Percentiles rank a stretch among this genome's conserved stretches.
These are phyloP conservation scores for Phoxinus phoxinus DNA, from an alignment of 2,113 vertebrate genomes.

Conservation along the genomic window DNA sequence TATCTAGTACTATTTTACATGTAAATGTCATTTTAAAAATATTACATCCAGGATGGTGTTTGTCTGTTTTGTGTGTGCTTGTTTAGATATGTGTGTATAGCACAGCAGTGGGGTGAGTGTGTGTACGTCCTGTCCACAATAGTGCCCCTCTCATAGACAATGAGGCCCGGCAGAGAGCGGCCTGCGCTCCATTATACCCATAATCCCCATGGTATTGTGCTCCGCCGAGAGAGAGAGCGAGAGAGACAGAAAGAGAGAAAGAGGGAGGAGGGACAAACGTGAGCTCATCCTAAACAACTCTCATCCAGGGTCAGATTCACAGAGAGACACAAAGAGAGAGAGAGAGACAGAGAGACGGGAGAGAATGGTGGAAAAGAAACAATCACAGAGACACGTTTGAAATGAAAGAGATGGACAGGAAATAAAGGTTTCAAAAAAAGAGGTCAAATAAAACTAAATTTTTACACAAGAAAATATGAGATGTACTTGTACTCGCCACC, in stretches of 20 bases:
- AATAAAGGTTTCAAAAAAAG: neutral
- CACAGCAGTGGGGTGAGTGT: constrained; percentile 46
- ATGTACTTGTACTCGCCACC: neutral
- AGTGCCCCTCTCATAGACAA: constrained; percentile 68
- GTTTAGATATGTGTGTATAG: constrained; percentile 46
- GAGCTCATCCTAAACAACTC: constrained; percentile 80
- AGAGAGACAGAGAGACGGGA: constrained; percentile 9
- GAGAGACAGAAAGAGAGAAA: constrained; percentile 65
- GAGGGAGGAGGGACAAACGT: constrained; percentile 70
- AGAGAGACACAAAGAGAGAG: constrained; percentile 22
- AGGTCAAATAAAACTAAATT: neutral
- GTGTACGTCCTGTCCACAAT: constrained; percentile 72
- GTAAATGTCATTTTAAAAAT: neutral
- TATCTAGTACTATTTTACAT: too few species aligned
- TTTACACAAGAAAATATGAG: neutral
- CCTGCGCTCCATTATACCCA: constrained; percentile 75
- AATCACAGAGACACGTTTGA: neutral
- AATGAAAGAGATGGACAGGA: constrained; percentile 49
- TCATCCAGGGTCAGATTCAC: constrained; percentile 55
- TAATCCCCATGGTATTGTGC: constrained; percentile 79
- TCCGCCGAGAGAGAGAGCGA: constrained; percentile 72
- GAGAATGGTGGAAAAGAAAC: constrained; percentile 30
- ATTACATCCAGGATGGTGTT: neutral
- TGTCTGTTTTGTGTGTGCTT: constrained; percentile 63
- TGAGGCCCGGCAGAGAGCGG: constrained; percentile 77